Conservation (phyloP, 2,888 invertebrate species). For the Stenolophus ochropezus region DNA sequence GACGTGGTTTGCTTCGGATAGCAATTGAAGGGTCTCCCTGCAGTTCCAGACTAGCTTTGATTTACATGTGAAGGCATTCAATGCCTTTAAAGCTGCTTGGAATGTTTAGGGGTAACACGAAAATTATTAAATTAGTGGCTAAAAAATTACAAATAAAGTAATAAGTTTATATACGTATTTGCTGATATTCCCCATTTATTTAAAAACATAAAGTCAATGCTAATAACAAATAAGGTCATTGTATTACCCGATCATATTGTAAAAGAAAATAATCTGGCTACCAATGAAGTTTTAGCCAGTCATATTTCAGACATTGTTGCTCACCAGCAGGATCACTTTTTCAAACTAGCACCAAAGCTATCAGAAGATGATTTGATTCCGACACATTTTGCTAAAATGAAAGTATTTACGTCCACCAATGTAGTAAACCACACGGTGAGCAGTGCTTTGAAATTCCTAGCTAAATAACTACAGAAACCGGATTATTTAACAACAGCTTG, state of each 20-base stretch:
- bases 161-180: constrained; percentile 61
- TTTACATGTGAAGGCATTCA: neutral
- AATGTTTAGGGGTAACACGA: neutral
- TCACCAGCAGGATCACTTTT: constrained; percentile 57
- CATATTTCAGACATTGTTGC: neutral
- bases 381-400: no score
- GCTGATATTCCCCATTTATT: constrained; percentile 63
- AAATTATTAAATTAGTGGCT: neutral
- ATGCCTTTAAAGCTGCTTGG: neutral
- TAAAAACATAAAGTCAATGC: constrained; percentile 63
- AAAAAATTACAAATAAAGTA: neutral
- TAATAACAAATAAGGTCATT: constrained; percentile 63
- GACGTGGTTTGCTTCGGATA: no score
- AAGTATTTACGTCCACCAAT: constrained; percentile 62
- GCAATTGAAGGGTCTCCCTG: no score
- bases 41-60: neutral
- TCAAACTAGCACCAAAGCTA: constrained; percentile 63
- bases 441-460: constrained; percentile 60
- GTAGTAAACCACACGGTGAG: constrained; percentile 61
- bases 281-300: no score
- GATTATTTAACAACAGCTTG: constrained; percentile 64
- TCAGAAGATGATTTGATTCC: no score
- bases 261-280: constrained; percentile 59
- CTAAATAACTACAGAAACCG: constrained; percentile 57
- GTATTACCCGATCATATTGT: constrained; percentile 55